Base-by-base conservation (phyloP, 2,113 vertebrate genomes). In the Rhynchomys soricoides region DNA sequence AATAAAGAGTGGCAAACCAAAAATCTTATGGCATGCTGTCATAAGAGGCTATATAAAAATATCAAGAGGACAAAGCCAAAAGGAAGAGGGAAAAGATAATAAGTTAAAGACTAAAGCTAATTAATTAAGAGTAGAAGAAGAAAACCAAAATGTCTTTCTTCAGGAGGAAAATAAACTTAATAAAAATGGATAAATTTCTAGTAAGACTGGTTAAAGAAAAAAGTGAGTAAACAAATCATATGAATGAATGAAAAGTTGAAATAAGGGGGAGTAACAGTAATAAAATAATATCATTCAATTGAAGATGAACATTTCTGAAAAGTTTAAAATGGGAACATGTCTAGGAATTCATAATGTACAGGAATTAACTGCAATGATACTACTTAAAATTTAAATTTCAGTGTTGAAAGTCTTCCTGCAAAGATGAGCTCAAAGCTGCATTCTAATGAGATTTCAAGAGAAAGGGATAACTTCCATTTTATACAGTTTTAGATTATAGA, bases 371-470 rank as follows among this genome's bases (percentile, higher is more conserved):
- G 24, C 57, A 66, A 37, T 87, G 34, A 17, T 17, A 52, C 5
- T 68, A 40, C 86, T 92, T 94, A 40, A 52, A 90, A 62, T 43
- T 52, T 22, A 59, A 93, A 75, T 10, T 40, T 66, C 26, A 88
- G 7, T 71, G 24, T 29, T 89, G 91, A 86, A 66, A 88, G n/a
- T 78, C n/a, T 87, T 73, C 12, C 70, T 78, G 16, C 52, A 71
- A 73, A 89, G 40, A 45, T 43, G 83, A 48, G 2, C 37, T n/a
- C 24, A 74, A 89, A 89, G 52, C 31, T 86, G 11, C 79, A 12
- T 45, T 94, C 17, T 86, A 90, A 19, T 17, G 24, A 74, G 34
- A 13, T 75, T 97, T 81, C 34, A 75, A 90, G 71, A 79, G 83
- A 91, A 12, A 88, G 3, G 81, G 2, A 64, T 16, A 45, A 66